Base-by-base conservation (phyloP, 1,140 invertebrate species). In the Camponotus pennsylvanicus region DNA sequence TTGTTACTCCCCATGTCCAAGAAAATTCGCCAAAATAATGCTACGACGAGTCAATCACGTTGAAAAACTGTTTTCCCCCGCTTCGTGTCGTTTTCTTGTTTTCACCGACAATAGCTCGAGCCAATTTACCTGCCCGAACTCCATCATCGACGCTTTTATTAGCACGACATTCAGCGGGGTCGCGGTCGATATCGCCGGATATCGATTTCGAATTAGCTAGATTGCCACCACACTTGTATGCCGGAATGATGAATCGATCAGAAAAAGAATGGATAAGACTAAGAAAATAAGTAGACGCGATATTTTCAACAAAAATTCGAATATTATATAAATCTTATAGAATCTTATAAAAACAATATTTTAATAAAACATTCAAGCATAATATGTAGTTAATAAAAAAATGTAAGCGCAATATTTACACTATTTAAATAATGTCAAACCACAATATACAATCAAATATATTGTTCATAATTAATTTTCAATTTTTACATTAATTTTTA, bases 161-260 rank as follows among this genome's bases (percentile, higher is more conserved):
- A 85, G 57, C 34, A 76, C 63, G 61, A 82, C 63, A 59, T 70
- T 73, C 61, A 49, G 21, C 9, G 18, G 21, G 85, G 76, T 86
- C 90, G 85, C 85, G 84, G 71, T 91, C 87, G 85, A 86, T 91
- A 92, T 91, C 86, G 90, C 88, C 90, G 88, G 92, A 92, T 93
- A 93, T 93, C 92, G 92, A 93, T 93, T 93, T 93, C 90, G 77
- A 92, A 92, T 93, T 93, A 92, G 89, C 86, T 87, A 90, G 92
- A 92, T 92, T 88, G 91, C 88, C 37, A 57, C 37, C 66, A 70
- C 52, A 52, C 49, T 80, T 42, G 45, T 55, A 42, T 34, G 15
- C 37, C 49, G 27, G 34, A 37, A 57, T 21, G 21, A 7, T 57
- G 21, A 61, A 52, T 73, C 67, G 40, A 45, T 49, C 69, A 40